These are phyloP conservation scores for Macrobrachium nipponense DNA, from an alignment of 1,140 invertebrate species.

Conservation along the genomic window DNA sequence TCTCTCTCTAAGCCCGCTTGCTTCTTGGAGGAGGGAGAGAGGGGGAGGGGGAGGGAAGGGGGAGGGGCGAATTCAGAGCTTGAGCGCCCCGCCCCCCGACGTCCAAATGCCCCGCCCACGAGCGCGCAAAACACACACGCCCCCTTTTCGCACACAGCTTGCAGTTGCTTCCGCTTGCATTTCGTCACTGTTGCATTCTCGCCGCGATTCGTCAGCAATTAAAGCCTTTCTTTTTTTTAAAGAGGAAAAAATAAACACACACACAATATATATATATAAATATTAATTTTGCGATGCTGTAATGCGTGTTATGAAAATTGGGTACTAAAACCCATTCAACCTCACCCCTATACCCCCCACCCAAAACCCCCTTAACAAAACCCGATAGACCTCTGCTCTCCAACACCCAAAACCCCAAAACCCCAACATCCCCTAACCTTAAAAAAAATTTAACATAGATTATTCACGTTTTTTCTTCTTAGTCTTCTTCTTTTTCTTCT, in stretches of 20 bases:
- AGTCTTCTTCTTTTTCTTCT: no score
- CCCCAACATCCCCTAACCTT: no score
- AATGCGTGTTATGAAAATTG: no score
- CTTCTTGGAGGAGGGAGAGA: constrained; percentile 53
- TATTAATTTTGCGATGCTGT: no score
- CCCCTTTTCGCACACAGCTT: constrained; percentile 1
- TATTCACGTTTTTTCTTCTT: no score
- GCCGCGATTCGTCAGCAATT: constrained; percentile 48
- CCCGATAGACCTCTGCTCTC: no score
- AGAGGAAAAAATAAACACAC: not conserved
- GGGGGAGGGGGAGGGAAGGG: constrained; percentile 24
- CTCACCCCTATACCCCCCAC: no score
- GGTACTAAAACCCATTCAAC: no score
- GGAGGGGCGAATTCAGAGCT: not conserved
- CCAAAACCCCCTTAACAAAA: no score
- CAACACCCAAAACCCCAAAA: no score
- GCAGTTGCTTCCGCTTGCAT: constrained; percentile 58
- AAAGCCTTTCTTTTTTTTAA: not conserved
- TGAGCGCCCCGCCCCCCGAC: not conserved
- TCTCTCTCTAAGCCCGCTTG: constrained; percentile 41
- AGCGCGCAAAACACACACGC: constrained; percentile 4
- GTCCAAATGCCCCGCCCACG: constrained; percentile 33
- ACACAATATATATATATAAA: no score
- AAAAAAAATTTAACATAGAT: no score
- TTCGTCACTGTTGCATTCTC: constrained; percentile 35